These are phyloP conservation scores for Archilochus colubris DNA, from an alignment of 2,113 vertebrate species.

Conservation along the genomic window DNA sequence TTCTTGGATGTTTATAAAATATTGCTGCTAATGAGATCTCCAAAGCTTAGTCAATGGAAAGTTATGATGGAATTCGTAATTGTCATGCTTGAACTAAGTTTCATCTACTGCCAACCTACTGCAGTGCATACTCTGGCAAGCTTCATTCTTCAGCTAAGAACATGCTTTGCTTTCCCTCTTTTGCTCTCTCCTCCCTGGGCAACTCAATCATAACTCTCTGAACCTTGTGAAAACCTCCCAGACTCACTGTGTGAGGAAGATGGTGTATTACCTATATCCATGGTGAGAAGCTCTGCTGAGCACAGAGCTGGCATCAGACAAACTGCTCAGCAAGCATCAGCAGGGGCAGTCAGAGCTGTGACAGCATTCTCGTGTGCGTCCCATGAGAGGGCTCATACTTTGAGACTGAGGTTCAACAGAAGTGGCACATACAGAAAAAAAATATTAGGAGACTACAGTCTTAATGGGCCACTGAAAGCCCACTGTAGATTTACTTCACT, in stretches of 20 bases:
- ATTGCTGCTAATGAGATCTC: not conserved
- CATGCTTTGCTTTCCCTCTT: not conserved
- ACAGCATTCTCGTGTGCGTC: rapidly evolving
- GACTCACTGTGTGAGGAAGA: rapidly evolving
- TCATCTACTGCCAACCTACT: not conserved
- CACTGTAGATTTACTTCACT: not conserved
- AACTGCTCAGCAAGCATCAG: rapidly evolving
- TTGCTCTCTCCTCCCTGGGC: not conserved
- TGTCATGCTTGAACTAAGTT: not conserved
- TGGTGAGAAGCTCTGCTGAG: rapidly evolving
- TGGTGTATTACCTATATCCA: rapidly evolving
- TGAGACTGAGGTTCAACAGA: not conserved
- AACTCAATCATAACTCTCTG: not conserved
- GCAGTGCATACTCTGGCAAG: not conserved
- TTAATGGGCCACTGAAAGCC: not conserved
- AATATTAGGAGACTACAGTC: not conserved
- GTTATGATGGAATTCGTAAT: not conserved
- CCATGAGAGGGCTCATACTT: not conserved
- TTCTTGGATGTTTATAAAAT: not conserved
- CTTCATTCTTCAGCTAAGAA: not conserved
- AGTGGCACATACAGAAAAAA: not conserved
- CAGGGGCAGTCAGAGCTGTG: not conserved
- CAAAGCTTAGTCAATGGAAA: not conserved
- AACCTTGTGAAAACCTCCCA: not conserved
- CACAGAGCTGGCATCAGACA: rapidly evolving